Base-by-base conservation (phyloP, 2,113 vertebrate species). In the Nesogale talazaci region DNA sequence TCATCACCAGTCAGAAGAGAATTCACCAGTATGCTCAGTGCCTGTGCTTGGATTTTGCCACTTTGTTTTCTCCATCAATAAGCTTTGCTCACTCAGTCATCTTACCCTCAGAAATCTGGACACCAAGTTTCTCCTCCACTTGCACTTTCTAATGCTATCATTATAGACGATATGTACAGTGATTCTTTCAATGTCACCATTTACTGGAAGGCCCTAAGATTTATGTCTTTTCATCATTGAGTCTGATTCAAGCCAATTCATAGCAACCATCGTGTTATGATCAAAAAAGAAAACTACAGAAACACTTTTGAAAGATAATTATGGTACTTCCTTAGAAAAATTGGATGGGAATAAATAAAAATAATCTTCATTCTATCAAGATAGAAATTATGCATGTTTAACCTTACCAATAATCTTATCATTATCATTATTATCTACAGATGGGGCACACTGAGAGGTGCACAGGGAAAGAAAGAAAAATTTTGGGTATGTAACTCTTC, bases 401-500 rank as follows among this genome's bases (percentile, higher is more conserved):
- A 69, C 2, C 15, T 6, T 42, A 20, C 10, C 6, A 65, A 29
- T 89, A 42, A 38, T 59, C 88, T n/a, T 40, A 78, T 75, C 67
- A 36, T n/a, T 40, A 78, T 75, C 67, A 36, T 77, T 72, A 20
- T 89, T 86, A 4, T 93, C 94, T 92, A 84, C 88, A 98, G 98
- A 74, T 98, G 98, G 98, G 98, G 98, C 40, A 86, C 19, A 10
- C 29, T 98, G 79, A 70, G 20, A 96, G 97, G 93, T 75, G 96
- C 95, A 92, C 90, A 93, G 16, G 97, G 97, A 29, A 83, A 46
- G 42, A 98, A 97, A 77, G 95, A 98, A 95, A 98, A 98, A 86
- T 98, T 97, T 56, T 98, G 98, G 98, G 98, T 98, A 97, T 96
- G 98, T 97, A 75, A 88, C 72, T 57, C 0, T 61, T 94, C 94